These are phyloP conservation scores for Bellardia pandia DNA, from an alignment of 2,888 invertebrate species.

Conservation along the genomic window DNA sequence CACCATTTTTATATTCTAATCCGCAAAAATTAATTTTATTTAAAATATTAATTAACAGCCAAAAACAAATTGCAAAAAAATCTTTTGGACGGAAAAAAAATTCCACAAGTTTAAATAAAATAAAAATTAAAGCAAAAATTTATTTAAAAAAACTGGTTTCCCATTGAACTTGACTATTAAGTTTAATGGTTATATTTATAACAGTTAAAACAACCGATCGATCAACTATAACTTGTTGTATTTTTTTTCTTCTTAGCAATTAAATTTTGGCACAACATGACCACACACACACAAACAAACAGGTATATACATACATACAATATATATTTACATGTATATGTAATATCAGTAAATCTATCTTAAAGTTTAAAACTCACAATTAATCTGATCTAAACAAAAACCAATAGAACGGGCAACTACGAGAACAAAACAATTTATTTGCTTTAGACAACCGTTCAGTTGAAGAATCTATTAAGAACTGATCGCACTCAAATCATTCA, in stretches of 20 bases:
- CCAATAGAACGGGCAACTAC: background rate
- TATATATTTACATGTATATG: background rate
- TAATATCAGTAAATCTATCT: background rate
- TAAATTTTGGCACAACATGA: constrained; percentile 5
- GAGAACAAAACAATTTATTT: constrained; percentile 15
- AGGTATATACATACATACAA: background rate
- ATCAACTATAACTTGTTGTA: background rate
- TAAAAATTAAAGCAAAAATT: background rate
- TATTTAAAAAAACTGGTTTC: constrained; percentile 48
- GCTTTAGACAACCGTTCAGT: constrained; percentile 56
- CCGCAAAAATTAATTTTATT: constrained; percentile 17
- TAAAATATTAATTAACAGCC: constrained; percentile 46
- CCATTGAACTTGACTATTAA: constrained; percentile 57
- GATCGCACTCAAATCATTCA: constrained; percentile 31
- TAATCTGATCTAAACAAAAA: constrained; percentile 4
- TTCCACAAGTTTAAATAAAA: constrained; percentile 35
- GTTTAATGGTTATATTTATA: constrained; percentile 1
- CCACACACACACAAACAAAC: background rate
- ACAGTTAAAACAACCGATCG: constrained; percentile 30
- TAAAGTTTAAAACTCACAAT: constrained; percentile 49
- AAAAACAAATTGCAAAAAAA: constrained; percentile 27
- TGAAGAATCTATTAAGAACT: constrained; percentile 62
- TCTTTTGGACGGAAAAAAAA: constrained; percentile 9
- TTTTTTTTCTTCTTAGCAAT: background rate
- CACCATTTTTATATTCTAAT: background rate